phyloP scores from a whole-genome alignment of 2,888 invertebrate genomes.

The Lumbricus terrestris region DNA sequence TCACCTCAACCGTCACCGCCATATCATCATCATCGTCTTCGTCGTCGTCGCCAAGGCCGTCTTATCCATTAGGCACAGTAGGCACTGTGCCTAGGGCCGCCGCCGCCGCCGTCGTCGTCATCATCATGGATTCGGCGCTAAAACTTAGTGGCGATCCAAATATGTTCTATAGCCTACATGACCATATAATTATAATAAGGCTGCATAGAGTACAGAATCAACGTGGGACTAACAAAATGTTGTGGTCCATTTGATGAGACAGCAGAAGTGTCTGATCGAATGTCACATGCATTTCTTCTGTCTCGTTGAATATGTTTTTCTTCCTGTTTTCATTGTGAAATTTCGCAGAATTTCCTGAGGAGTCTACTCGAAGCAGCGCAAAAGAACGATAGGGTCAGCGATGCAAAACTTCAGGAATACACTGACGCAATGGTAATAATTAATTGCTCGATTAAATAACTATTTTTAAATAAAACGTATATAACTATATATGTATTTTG shows the following conservation, averaged over 20 bases:
- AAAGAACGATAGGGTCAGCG: constrained; percentile 82
- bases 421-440: constrained; percentile 83
- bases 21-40: too few relatives aligned
- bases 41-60: too few relatives aligned
- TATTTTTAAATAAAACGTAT: background rate
- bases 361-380: background rate
- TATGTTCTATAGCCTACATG: too few relatives aligned
- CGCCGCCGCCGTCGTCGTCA: too few relatives aligned
- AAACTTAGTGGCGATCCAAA: too few relatives aligned
- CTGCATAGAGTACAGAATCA: background rate
- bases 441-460: constrained; percentile 39
- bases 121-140: too few relatives aligned
- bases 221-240: background rate
- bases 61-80: too few relatives aligned
- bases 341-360: background rate
- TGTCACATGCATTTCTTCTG: background rate
- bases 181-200: too few relatives aligned
- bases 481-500: background rate
- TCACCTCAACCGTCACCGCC: too few relatives aligned
- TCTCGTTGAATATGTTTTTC: background rate
- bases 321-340: background rate
- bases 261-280: background rate
- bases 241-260: background rate
- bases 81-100: too few relatives aligned
- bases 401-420: constrained; percentile 90